A percentile compares a stretch with the other conserved stretches of the same genome.
Conservation (phyloP, 1,140 invertebrate species). For the Drosophila ironensis region DNA sequence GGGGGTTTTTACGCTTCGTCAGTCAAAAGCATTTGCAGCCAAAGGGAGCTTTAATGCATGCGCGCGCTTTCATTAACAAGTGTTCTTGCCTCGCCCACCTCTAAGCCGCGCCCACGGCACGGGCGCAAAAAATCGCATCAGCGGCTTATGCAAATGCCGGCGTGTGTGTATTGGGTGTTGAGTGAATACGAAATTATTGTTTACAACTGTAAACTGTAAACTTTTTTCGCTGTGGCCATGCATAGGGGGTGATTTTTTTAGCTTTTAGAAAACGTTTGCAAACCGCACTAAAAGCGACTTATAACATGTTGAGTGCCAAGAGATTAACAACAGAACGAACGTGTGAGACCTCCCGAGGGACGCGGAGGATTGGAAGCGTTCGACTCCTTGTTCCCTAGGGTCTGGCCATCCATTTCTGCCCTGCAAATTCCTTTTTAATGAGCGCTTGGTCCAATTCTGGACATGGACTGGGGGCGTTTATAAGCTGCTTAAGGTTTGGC, state of each 20-base stretch:
- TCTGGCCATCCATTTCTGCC: constrained; percentile 19
- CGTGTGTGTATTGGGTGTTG: constrained; percentile 58
- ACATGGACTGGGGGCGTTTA: constrained; percentile 16
- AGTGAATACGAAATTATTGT: constrained; percentile 81
- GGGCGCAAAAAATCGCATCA: constrained; percentile 71
- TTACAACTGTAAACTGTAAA: constrained; percentile 79
- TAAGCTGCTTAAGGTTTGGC: constrained; percentile 79
- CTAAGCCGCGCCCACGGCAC: constrained; percentile 60
- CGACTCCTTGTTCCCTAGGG: background rate
- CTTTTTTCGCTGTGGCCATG: constrained; percentile 18
- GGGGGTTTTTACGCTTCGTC: constrained; percentile 70
- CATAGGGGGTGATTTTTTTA: constrained; percentile 18
- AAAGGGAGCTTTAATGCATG: constrained; percentile 75
- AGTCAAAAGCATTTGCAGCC: constrained; percentile 71
- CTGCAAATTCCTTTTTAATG: constrained; percentile 81
- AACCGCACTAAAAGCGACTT: constrained; percentile 81
- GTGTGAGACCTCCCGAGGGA: constrained; percentile 1
- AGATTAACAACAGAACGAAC: constrained; percentile 71
- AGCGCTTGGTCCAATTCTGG: constrained; percentile 51
- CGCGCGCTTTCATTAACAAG: constrained; percentile 78
- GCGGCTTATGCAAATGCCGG: constrained; percentile 74
- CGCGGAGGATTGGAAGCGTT: background rate
- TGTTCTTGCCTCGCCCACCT: constrained; percentile 57
- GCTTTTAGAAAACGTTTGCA: constrained; percentile 70
- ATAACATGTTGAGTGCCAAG: constrained; percentile 81